Evolutionary conservation across 2,888 invertebrate genomes (phyloP).

Genomic region (Choreutis nemorana): DNA sequence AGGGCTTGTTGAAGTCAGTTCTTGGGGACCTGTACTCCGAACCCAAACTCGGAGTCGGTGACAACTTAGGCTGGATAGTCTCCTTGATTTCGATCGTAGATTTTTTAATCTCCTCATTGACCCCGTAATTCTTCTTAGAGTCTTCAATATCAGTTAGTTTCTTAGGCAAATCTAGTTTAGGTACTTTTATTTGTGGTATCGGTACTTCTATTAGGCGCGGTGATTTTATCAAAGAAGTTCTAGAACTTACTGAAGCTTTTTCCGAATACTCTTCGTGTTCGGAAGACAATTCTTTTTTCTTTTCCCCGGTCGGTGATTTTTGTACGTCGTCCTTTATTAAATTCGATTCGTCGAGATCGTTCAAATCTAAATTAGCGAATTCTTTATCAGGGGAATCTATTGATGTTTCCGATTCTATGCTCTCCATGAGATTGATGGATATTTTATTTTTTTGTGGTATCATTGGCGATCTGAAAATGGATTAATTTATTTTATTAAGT

Average conservation of each 20-base stretch:
- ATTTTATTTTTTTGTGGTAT: slow-evolving; percentile 52
- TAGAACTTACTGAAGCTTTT: slow-evolving; percentile 21
- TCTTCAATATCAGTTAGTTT: slow-evolving; percentile 37
- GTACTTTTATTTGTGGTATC: slow-evolving; percentile 50
- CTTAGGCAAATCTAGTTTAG: slow-evolving; percentile 38
- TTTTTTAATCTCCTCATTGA: slow-evolving; percentile 5
- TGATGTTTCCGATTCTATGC: slow-evolving; percentile 60
- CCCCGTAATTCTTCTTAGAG: slow-evolving; percentile 27
- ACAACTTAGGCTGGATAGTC: slow-evolving; percentile 32
- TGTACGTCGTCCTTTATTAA: slow-evolving; percentile 29
- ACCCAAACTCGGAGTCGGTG: slow-evolving; percentile 35
- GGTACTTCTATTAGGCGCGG: no score
- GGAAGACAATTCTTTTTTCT: slow-evolving; percentile 18
- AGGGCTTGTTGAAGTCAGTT: slow-evolving; percentile 38
- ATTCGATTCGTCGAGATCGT: slow-evolving; percentile 43
- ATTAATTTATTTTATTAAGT: no score
- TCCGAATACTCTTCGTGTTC: slow-evolving; percentile 41
- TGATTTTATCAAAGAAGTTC: slow-evolving; percentile 21
- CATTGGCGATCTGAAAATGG: slow-evolving; percentile 55
- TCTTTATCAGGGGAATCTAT: slow-evolving; percentile 57
- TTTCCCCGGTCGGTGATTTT: slow-evolving; percentile 27
- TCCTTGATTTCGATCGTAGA: slow-evolving; percentile 27
- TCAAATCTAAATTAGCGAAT: slow-evolving; percentile 49
- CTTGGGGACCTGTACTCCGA: slow-evolving; percentile 37
- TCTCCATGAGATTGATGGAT: slow-evolving; percentile 61